Percentiles rank a stretch among this genome's conserved stretches.
phyloP scores from a whole-genome alignment of 2,797 vertebrate genomes.

The Manis crassicaudata region DNA sequence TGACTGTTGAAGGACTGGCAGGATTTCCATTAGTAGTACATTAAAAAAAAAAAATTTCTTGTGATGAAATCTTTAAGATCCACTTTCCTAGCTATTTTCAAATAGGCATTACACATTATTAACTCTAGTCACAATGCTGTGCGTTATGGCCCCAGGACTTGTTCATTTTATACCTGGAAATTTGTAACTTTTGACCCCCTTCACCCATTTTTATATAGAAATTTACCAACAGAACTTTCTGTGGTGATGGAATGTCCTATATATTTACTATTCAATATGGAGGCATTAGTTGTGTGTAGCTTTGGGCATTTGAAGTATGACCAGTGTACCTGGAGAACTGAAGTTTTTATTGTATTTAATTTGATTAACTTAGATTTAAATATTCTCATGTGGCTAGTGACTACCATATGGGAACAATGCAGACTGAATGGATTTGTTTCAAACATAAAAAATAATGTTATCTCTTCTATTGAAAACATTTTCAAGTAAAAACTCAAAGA shows the following conservation, averaged over 20 bases:
- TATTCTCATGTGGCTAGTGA: background rate
- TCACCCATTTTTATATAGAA: background rate
- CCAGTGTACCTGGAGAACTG: background rate
- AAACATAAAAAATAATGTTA: background rate
- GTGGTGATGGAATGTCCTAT: background rate
- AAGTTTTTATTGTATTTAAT: background rate
- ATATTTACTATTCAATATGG: background rate
- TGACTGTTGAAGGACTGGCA: background rate
- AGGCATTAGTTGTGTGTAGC: no score
- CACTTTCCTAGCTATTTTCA: background rate
- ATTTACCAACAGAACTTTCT: background rate
- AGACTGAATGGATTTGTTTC: background rate
- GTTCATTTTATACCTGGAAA: background rate
- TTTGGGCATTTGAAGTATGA: background rate
- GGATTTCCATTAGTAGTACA: background rate
- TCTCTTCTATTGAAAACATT: background rate
- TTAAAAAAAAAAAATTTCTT: background rate
- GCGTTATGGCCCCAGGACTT: background rate
- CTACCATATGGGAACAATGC: background rate
- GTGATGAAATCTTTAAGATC: background rate
- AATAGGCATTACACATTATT: background rate
- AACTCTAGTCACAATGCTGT: background rate
- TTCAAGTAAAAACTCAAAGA: background rate
- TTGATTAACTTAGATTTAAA: constrained; percentile 1
- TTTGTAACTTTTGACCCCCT: background rate